Percentiles rank a stretch among this genome's conserved stretches.
Conservation (phyloP, 23 tunicate genomes). For the Diplosoma virens region DNA sequence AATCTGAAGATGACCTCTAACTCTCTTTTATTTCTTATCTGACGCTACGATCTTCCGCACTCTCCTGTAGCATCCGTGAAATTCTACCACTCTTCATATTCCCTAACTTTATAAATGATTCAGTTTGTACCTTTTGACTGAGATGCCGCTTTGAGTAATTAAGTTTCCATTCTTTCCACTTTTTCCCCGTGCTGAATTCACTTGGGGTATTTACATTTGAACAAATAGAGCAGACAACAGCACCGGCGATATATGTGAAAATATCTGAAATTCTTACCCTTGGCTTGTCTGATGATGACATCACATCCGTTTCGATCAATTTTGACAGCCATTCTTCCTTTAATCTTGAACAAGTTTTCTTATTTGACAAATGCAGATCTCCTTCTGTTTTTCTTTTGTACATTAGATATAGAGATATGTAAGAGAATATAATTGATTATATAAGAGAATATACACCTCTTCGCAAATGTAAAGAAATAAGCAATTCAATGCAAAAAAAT, state of each 20-base stretch:
- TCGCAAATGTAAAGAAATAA: too few relatives aligned
- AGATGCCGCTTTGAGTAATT: slow-evolving; percentile 17
- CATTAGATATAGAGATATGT: too few relatives aligned
- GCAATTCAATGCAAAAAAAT: too few relatives aligned
- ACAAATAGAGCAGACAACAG: slow-evolving; percentile 7
- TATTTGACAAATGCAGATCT: neutral
- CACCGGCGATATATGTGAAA: neutral
- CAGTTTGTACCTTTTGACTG: neutral
- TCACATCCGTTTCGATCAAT: slow-evolving; percentile 4
- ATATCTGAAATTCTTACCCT: slow-evolving; percentile 2
- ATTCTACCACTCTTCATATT: slow-evolving; percentile 10
- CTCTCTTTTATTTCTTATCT: neutral
- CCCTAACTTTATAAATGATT: slow-evolving; percentile 4
- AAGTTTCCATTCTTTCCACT: slow-evolving; percentile 14
- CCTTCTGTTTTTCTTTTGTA: slow-evolving; percentile 12
- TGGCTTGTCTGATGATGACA: neutral
- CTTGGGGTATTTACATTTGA: slow-evolving; percentile 1
- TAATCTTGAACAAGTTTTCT: neutral
- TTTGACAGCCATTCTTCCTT: slow-evolving; percentile 17
- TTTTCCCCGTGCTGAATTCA: slow-evolving; percentile 21
- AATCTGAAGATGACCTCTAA: neutral
- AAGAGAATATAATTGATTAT: too few relatives aligned
- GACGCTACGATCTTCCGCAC: slow-evolving; percentile 21
- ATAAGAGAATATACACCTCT: too few relatives aligned
- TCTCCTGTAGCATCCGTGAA: slow-evolving; percentile 1